These are phyloP conservation scores for Onthophagus taurus DNA, from an alignment of 1,140 invertebrate genomes.

Conservation along the genomic window DNA sequence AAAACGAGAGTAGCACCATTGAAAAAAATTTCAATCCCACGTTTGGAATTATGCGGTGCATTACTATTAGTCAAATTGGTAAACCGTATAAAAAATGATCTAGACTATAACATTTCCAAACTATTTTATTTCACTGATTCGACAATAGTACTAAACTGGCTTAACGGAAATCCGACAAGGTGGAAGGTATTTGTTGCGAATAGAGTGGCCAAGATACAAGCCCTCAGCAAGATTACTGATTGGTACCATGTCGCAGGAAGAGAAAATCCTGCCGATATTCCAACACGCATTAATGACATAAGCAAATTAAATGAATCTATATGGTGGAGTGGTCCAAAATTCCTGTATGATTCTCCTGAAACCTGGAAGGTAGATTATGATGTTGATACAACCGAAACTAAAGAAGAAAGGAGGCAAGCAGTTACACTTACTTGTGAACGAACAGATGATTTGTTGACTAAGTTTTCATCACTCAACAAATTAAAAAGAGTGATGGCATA, in stretches of 20 bases:
- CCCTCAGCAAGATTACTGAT: neutral
- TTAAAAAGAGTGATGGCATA: neutral
- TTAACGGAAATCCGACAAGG: neutral
- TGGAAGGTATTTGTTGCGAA: constrained; percentile 8
- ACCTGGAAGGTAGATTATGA: too few species aligned
- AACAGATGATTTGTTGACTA: neutral
- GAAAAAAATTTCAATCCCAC: constrained; percentile 20
- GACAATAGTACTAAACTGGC: neutral
- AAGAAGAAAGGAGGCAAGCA: too few species aligned
- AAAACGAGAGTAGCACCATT: constrained; percentile 37
- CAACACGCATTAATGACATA: neutral
- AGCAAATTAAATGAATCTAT: neutral
- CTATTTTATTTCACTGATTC: constrained; percentile 5
- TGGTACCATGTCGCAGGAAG: constrained; percentile 3
- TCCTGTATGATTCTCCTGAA: too few species aligned
- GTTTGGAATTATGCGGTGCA: constrained; percentile 4
- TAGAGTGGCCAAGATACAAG: constrained; percentile 3
- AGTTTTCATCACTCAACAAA: neutral
- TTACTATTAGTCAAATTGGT: too few species aligned
- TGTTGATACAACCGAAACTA: too few species aligned
- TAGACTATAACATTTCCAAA: too few species aligned
- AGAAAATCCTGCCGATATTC: constrained; percentile 4
- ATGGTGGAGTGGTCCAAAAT: constrained; percentile 6
- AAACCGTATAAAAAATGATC: too few species aligned
- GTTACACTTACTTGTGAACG: too few species aligned